phyloP scores from a whole-genome alignment of 2,888 invertebrate genomes.

The Altica lythri region DNA sequence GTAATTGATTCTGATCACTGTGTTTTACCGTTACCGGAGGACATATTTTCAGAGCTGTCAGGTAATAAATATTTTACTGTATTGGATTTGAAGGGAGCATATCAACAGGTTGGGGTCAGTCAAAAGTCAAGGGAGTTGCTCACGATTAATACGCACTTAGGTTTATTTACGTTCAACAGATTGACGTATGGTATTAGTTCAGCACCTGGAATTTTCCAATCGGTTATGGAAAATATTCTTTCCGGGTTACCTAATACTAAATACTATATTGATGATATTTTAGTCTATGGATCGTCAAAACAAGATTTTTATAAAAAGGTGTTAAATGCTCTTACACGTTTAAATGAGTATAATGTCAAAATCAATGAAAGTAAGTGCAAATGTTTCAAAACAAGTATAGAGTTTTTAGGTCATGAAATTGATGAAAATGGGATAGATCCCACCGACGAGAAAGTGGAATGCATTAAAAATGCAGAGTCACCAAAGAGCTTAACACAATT shows the following conservation, averaged over 20 bases:
- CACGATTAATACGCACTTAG: conserved; percentile 41
- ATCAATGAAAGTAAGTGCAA: not conserved
- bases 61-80: conserved; percentile 38
- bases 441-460: not conserved
- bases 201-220: conserved; percentile 12
- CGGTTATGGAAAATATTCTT: conserved; percentile 1
- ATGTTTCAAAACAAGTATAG: not conserved
- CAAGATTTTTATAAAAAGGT: conserved; percentile 6
- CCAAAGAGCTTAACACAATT: not conserved
- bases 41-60: conserved; percentile 43
- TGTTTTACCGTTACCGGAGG: conserved; percentile 44
- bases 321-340: not conserved
- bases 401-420: not conserved
- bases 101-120: conserved; percentile 39
- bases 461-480: not conserved
- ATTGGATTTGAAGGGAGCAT: conserved; percentile 42
- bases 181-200: conserved; percentile 21
- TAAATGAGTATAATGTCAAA: conserved; percentile 1
- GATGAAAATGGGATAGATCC: not conserved
- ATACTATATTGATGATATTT: conserved; percentile 12
- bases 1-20: conserved; percentile 41
- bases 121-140: conserved; percentile 34
- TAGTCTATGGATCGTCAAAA: conserved; percentile 4
- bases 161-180: conserved; percentile 38
- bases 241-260: not conserved